Conservation (phyloP, 2,113 vertebrate genomes). For the Calypte anna region DNA sequence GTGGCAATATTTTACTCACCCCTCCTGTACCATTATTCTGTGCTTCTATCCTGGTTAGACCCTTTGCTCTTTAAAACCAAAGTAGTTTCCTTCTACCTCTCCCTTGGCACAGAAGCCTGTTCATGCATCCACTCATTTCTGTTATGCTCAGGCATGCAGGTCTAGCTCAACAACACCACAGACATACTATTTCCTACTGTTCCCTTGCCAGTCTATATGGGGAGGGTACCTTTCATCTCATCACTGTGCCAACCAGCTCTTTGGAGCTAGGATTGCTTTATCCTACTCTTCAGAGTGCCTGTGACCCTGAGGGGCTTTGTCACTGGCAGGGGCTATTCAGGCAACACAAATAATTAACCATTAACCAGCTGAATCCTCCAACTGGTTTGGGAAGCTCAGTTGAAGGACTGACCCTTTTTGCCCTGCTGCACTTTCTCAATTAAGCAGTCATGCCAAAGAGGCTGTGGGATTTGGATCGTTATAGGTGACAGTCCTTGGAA, state of each 20-base stretch:
- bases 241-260: not conserved
- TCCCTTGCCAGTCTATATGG: not conserved
- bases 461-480: not conserved
- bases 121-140: not conserved
- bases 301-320: not conserved
- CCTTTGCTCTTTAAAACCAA: not conserved
- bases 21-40: not conserved
- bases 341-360: not conserved
- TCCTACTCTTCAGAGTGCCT: not conserved
- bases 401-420: not conserved
- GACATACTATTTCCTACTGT: not conserved
- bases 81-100: not conserved
- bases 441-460: conserved; percentile 17
- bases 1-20: not conserved
- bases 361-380: not conserved
- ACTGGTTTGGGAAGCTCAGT: not conserved
- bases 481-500: conserved; percentile 16
- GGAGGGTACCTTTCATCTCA: not conserved
- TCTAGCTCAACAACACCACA: not conserved
- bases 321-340: not conserved
- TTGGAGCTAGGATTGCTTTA: not conserved
- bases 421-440: conserved; percentile 19
- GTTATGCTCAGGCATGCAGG: not conserved
- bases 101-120: not conserved
- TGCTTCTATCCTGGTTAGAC: not conserved